A percentile compares a stretch with the other conserved stretches of the same genome.
phyloP scores from a whole-genome alignment of 35 echinoderm and acorn worm genomes.

The Apostichopus parvimensis region DNA sequence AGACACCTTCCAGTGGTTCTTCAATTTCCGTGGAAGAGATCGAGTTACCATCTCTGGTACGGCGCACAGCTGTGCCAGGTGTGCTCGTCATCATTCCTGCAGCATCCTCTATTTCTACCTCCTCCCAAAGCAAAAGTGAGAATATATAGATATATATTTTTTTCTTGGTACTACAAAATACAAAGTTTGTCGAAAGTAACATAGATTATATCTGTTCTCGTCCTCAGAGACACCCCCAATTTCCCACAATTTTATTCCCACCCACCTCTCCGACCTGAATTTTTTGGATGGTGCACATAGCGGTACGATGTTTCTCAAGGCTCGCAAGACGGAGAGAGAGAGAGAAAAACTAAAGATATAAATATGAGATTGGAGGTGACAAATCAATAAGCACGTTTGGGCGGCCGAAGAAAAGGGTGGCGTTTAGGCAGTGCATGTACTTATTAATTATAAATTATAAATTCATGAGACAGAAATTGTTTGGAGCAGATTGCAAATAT shows the following conservation, averaged over 20 bases:
- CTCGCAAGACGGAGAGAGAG: no score
- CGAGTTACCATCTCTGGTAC: constrained; percentile 7
- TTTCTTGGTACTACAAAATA: not conserved
- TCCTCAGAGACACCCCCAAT: not conserved
- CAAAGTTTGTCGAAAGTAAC: not conserved
- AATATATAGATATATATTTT: not conserved
- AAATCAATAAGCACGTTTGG: no score
- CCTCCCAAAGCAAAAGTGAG: not conserved
- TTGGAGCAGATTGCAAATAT: no score
- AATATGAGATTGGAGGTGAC: no score
- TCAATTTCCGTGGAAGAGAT: constrained; percentile 42
- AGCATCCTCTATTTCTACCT: not conserved
- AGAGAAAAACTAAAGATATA: no score
- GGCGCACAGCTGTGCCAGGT: constrained; percentile 24
- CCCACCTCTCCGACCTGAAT: not conserved
- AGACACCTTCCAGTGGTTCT: constrained; percentile 47
- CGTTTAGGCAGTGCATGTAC: no score
- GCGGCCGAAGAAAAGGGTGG: no score
- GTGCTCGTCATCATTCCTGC: constrained; percentile 18
- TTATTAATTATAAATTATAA: no score
- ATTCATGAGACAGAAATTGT: no score
- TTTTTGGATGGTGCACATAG: not conserved
- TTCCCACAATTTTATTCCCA: not conserved
- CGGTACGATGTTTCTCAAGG: no score
- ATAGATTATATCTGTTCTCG: not conserved